These are phyloP conservation scores for Trialeurodes vaporariorum DNA, from an alignment of 1,140 invertebrate species.

Conservation along the genomic window DNA sequence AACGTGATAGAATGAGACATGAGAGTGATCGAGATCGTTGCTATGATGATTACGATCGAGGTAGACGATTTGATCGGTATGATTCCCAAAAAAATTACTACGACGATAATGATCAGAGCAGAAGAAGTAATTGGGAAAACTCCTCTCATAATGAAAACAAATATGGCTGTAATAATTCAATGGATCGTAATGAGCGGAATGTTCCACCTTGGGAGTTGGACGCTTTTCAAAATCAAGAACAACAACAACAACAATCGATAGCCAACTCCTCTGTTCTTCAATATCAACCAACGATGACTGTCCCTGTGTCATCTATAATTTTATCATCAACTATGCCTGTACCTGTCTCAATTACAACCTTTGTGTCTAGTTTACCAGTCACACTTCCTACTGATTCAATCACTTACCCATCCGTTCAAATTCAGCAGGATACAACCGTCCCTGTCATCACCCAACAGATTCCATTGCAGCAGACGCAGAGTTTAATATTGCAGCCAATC, in stretches of 20 bases:
- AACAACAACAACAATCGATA: background rate
- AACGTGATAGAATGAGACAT: background rate
- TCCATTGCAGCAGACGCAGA: background rate
- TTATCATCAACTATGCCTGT: background rate
- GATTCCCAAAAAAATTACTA: background rate
- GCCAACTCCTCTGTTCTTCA: background rate
- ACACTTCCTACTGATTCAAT: background rate
- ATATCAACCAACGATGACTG: background rate
- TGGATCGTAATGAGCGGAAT: background rate
- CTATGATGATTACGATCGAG: slow-evolving; percentile 4
- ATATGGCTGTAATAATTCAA: background rate
- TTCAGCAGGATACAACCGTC: background rate
- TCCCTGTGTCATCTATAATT: background rate
- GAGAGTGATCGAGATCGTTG: background rate
- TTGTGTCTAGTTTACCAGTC: background rate
- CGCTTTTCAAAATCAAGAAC: background rate
- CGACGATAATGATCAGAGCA: slow-evolving; percentile 3
- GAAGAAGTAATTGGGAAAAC: background rate
- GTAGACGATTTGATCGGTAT: background rate
- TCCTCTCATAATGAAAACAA: background rate
- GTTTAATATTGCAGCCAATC: background rate
- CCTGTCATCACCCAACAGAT: background rate
- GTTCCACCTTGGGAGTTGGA: background rate
- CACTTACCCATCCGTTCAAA: background rate
- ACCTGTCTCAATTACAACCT: background rate